Percentiles rank a stretch among this genome's conserved stretches.
Conservation (phyloP, 35 echinoderm and acorn worm species). For the Lytechinus variegatus region DNA sequence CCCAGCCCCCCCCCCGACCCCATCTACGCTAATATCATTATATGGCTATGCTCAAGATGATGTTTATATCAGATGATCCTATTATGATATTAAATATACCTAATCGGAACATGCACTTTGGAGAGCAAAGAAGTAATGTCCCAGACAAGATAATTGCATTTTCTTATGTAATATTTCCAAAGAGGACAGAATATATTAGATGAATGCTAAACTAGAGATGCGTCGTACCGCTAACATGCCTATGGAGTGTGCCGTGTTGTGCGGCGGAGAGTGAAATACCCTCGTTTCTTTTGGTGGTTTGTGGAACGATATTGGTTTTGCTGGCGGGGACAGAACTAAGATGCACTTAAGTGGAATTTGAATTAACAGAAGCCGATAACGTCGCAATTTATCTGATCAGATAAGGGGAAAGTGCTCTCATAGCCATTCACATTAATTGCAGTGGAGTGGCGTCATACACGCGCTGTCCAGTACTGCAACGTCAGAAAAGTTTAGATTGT, state of each 20-base stretch:
- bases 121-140: not conserved
- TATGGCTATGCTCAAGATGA: too few relatives aligned
- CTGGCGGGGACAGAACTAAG: slow-evolving; percentile 37
- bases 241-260: not conserved
- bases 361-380: slow-evolving; percentile 36
- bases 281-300: not conserved
- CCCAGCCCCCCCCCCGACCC: too few relatives aligned
- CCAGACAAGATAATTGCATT: not conserved
- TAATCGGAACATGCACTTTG: too few relatives aligned
- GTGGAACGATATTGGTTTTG: slow-evolving; percentile 32
- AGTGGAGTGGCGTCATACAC: not conserved
- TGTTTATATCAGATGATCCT: too few relatives aligned
- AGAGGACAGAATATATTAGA: not conserved
- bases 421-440: not conserved
- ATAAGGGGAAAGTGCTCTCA: slow-evolving; percentile 12
- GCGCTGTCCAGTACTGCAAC: not conserved
- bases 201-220: not conserved
- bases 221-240: not conserved
- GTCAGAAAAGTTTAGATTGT: not conserved
- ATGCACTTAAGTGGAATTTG: slow-evolving; percentile 39
- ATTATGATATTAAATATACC: too few relatives aligned
- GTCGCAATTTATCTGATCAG: slow-evolving; percentile 45
- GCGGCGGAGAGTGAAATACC: not conserved
- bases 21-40: too few relatives aligned
- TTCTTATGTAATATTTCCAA: not conserved